These are phyloP conservation scores for Onychostoma macrolepis DNA, from an alignment of 2,113 vertebrate genomes.

Conservation along the genomic window DNA sequence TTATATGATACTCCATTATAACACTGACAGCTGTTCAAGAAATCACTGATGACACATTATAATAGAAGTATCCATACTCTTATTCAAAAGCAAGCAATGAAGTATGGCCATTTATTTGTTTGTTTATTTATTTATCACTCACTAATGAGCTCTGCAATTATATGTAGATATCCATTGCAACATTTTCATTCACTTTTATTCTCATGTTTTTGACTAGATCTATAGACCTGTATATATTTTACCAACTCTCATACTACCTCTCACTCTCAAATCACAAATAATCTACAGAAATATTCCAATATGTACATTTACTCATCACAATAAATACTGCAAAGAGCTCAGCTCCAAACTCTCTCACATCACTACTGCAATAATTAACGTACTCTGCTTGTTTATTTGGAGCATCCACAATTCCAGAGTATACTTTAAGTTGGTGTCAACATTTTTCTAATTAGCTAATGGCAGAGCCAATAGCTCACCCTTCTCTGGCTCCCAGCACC, in stretches of 20 bases:
- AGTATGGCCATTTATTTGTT: not conserved
- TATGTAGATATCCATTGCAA: not conserved
- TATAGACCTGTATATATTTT: not conserved
- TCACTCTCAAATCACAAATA: not conserved
- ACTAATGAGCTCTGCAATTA: not conserved
- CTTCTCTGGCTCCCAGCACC: not conserved
- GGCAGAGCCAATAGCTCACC: not conserved
- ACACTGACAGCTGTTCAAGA: not conserved
- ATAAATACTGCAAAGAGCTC: not conserved
- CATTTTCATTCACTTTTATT: not conserved
- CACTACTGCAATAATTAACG: not conserved
- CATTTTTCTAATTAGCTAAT: not conserved
- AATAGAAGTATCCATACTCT: not conserved
- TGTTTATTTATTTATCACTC: not conserved
- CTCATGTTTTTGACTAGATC: not conserved
- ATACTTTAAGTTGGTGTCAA: conserved; percentile 4
- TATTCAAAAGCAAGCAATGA: not conserved
- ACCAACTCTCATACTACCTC: not conserved
- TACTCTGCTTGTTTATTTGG: not conserved
- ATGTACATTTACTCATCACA: not conserved
- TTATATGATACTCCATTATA: not conserved
- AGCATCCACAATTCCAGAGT: not conserved
- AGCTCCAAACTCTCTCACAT: not conserved
- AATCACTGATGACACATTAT: too few relatives aligned
- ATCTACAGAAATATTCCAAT: not conserved